phyloP scores from a whole-genome alignment of 2,113 vertebrate genomes.

The Gymnocephalus cernua region DNA sequence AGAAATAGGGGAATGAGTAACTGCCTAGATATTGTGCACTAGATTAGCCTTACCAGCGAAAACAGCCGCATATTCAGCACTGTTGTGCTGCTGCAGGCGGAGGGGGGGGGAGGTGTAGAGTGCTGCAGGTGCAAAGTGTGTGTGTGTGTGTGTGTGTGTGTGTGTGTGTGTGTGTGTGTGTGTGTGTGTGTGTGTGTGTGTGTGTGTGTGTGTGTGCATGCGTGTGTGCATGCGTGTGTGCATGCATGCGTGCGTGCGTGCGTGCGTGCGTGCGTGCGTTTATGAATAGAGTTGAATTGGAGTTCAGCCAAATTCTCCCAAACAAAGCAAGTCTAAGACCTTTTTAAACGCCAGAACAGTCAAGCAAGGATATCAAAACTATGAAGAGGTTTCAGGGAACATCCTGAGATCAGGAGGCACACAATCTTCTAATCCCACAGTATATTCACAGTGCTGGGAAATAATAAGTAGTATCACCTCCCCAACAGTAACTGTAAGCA shows the following conservation, averaged over 20 bases:
- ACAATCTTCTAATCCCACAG: background rate
- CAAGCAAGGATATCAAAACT: constrained; percentile 21
- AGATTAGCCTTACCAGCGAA: constrained; percentile 31
- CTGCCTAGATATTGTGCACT: constrained; percentile 1
- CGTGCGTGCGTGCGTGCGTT: background rate
- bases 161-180: too few species aligned
- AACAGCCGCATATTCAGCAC: constrained; percentile 43
- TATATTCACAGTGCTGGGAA: background rate
- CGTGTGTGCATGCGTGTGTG: too few species aligned
- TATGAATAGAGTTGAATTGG: constrained; percentile 26
- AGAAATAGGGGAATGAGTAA: constrained; percentile 32
- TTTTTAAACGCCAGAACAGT: constrained; percentile 14
- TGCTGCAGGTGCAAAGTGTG: constrained; percentile 72
- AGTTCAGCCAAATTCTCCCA: constrained; percentile 39
- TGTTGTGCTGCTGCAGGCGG: constrained; percentile 49
- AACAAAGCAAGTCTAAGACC: constrained; percentile 23
- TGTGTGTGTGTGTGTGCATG: background rate
- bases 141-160: background rate
- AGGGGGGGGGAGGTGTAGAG: constrained; percentile 25
- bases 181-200: background rate
- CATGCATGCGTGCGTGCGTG: too few species aligned
- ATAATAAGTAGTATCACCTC: background rate
- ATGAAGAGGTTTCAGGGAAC: constrained; percentile 18
- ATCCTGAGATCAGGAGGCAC: constrained; percentile 16
- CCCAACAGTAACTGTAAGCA: background rate